phyloP scores from a whole-genome alignment of 2,888 invertebrate species.

The Drosophila flavopinicola region DNA sequence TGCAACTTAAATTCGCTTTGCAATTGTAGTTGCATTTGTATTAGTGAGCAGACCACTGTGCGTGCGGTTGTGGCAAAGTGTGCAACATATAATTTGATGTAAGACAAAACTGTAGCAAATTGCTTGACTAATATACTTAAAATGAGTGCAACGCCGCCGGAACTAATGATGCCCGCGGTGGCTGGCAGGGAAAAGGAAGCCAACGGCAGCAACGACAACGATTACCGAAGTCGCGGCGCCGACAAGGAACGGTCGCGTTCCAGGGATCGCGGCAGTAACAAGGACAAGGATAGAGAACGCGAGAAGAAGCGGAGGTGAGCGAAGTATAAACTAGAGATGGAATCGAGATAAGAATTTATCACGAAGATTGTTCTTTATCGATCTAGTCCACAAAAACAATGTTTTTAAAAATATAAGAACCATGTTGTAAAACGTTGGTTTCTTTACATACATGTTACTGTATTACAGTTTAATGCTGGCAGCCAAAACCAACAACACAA shows the following conservation, averaged over 20 bases:
- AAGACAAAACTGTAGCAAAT: slow-evolving; percentile 5
- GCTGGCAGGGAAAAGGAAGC: slow-evolving; percentile 49
- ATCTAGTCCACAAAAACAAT: too few relatives aligned
- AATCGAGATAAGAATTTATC: too few relatives aligned
- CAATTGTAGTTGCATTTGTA: slow-evolving; percentile 27
- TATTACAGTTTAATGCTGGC: too few relatives aligned
- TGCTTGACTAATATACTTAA: neutral
- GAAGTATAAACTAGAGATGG: too few relatives aligned
- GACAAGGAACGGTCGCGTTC: slow-evolving; percentile 74
- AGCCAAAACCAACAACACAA: too few relatives aligned
- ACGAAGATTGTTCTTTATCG: too few relatives aligned
- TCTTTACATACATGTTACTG: too few relatives aligned
- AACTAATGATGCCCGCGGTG: slow-evolving; percentile 25
- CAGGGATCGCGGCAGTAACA: slow-evolving; percentile 63
- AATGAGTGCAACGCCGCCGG: slow-evolving; percentile 74
- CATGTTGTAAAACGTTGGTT: too few relatives aligned
- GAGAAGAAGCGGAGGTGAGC: slow-evolving; percentile 73
- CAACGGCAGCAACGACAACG: slow-evolving; percentile 54
- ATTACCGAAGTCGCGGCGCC: slow-evolving; percentile 65
- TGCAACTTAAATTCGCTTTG: slow-evolving; percentile 28
- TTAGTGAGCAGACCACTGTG: slow-evolving; percentile 31
- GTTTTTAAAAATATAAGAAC: too few relatives aligned
- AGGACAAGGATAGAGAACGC: slow-evolving; percentile 62
- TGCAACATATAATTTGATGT: slow-evolving; percentile 24
- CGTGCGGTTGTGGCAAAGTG: slow-evolving; percentile 13